Conservation (phyloP, 2,888 invertebrate species). For the Pterostichus madidus region DNA sequence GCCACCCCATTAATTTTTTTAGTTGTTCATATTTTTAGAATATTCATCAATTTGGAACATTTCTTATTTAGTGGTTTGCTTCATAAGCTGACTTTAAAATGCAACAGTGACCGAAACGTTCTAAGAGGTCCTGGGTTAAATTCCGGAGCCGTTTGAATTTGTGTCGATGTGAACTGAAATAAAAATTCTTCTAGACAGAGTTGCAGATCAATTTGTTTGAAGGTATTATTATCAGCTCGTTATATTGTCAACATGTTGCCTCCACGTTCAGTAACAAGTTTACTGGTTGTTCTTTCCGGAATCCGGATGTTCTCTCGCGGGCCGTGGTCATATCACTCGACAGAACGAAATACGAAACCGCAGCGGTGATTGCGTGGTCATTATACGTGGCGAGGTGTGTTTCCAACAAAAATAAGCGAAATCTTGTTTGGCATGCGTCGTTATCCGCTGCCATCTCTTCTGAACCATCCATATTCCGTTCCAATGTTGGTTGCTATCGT, state of each 20-base stretch:
- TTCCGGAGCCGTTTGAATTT: too few species aligned
- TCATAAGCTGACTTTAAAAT: too few species aligned
- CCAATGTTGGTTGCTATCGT: slow-evolving; percentile 72
- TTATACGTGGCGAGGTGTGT: slow-evolving; percentile 62
- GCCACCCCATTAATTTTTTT: too few species aligned
- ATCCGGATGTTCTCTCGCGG: slow-evolving; percentile 51
- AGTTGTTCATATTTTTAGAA: too few species aligned
- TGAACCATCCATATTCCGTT: slow-evolving; percentile 71
- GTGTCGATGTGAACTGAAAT: neutral
- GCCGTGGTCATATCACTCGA: slow-evolving; percentile 20
- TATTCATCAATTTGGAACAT: too few species aligned
- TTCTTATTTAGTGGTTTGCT: too few species aligned
- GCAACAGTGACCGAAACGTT: too few species aligned
- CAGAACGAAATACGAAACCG: slow-evolving; percentile 59
- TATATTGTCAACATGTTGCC: slow-evolving; percentile 44
- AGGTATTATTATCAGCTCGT: slow-evolving; percentile 28
- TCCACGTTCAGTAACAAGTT: slow-evolving; percentile 7
- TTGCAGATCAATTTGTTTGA: slow-evolving; percentile 22
- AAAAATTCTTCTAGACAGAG: too few species aligned
- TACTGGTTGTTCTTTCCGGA: slow-evolving; percentile 33
- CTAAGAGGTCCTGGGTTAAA: too few species aligned
- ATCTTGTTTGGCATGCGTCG: slow-evolving; percentile 67
- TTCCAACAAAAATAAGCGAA: slow-evolving; percentile 62
- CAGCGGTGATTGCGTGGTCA: slow-evolving; percentile 63
- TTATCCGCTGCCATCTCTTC: slow-evolving; percentile 66